Evolutionary conservation across 2,888 invertebrate genomes (phyloP), one percentile per base, ranked within the genome.

Genomic region (Euzophera pinguis): DNA sequence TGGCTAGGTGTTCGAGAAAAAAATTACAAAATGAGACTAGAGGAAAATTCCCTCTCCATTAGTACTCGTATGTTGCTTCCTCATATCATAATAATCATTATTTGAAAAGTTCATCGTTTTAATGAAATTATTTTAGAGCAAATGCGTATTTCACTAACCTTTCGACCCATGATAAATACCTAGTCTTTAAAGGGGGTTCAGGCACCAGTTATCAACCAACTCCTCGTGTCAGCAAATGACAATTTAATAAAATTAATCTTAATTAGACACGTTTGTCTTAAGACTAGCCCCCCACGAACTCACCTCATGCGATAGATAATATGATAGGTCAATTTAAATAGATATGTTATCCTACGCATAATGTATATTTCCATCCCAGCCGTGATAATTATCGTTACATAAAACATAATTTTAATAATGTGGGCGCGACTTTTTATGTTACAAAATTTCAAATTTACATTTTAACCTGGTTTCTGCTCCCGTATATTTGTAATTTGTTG

Each of bases 271-370:
- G 42, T 61, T 45, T 38, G 32, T 61, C 66, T 64, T 63, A 64
- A 56, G 65, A 61, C 55, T 59, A 62, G 72, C 79, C 88, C 88
- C 88, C 88, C 88, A 88, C 88, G 84, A 75, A 81, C 71, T 75
- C 75, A 75, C 73, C 81, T 79, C 86, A 81, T 87, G 87, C 67
- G 60, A 69, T 60, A 54, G 83, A 87, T 85, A 84, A 75, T 61
- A 50, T 58, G 58, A 60, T 64, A 69, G 80, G 82, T 82, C 79
- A 79, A 59, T 60, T 64, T 56, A 58, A 65, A 71, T 75, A 69
- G 68, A 57, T 60, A 60, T 61, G 57, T 66, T 72, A 71, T 72
- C 63, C 64, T 63, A 66, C 59, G 61, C 67, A 64, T 64, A 63
- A 62, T 61, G 71, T 69, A 77, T 56, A 73, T 75, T 76, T 78